Evolutionary conservation across 2,113 vertebrate species (phyloP).

Genomic region (Zosterops lateralis): DNA sequence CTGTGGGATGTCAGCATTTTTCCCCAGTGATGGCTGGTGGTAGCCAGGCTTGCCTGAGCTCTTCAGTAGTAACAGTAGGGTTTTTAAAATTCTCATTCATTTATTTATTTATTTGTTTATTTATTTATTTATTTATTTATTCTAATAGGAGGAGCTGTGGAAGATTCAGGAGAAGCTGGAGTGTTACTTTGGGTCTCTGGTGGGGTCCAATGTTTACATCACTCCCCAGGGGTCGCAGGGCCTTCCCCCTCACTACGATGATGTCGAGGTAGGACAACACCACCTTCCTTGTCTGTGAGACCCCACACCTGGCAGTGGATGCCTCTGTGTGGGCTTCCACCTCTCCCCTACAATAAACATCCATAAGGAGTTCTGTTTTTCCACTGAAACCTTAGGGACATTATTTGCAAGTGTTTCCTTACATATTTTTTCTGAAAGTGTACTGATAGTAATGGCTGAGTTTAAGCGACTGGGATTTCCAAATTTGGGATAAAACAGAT

Average conservation of each 20-base stretch:
- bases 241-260: conserved; percentile 90
- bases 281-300: neutral
- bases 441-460: neutral
- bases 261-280: conserved; percentile 85
- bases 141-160: conserved; percentile 84
- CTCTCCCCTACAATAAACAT: neutral
- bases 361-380: neutral
- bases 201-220: conserved; percentile 91
- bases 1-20: neutral
- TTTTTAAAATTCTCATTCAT: too few species aligned
- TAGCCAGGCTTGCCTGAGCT: neutral
- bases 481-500: neutral
- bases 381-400: neutral
- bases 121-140: too few species aligned
- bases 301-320: neutral
- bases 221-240: conserved; percentile 88
- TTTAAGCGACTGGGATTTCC: neutral
- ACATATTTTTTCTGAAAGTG: neutral
- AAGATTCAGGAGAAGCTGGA: conserved; percentile 91
- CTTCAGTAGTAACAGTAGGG: neutral
- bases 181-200: conserved; percentile 88
- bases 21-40: neutral
- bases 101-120: too few species aligned
- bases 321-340: neutral
- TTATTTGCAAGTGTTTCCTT: neutral